Base-by-base conservation (phyloP, 2,797 vertebrate species). In the Nannoperca australis region DNA sequence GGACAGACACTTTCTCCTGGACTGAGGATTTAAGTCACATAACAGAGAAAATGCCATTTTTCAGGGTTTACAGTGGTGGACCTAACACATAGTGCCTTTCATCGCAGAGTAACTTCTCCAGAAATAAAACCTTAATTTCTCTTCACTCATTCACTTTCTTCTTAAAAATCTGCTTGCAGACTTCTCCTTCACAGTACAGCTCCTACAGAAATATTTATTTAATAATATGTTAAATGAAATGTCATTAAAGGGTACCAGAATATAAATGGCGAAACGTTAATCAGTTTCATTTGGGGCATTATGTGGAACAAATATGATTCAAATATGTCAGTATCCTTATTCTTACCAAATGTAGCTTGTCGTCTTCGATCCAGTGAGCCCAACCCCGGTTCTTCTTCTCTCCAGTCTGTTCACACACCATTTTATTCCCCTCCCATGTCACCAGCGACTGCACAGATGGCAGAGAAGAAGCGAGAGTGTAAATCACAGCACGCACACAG, bases 311-410 rank as follows among this genome's bases (percentile, higher is more conserved):
- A 64, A 67, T 71, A 32, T 58, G 10, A 64, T 54, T 45, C 24
- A 11, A 44, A 66, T 55, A 27, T 34, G 44, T 60, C 1, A 0
- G 49, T 55, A 47, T 66, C 3, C 5, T 32, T 20, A 15, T 42
- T 76, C 76, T 34, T 95, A 98, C 97, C 96, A 98, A 86, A 70
- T 98, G 90, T 15, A 98, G 95, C 65, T 96, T 92, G 81, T 96
- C 95, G 0, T 96, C 97, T 90, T 97, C 96, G 0, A 97, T 85
- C 97, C 98, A 98, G 45, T 98, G 97, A 59, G 91, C 89, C 97
- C 97, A 99, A 15, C 97, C 97, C 42, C 97, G 90, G 84, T 95
- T 95, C 79, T 95, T 97, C 94, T 98, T 99, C 87, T 97, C 96
- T 34, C 97, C 97, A 15, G 47, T 95, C 85, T 98, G 97, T 34